phyloP scores from a whole-genome alignment of 1,140 invertebrate species.

The Phocides pigmalion region DNA sequence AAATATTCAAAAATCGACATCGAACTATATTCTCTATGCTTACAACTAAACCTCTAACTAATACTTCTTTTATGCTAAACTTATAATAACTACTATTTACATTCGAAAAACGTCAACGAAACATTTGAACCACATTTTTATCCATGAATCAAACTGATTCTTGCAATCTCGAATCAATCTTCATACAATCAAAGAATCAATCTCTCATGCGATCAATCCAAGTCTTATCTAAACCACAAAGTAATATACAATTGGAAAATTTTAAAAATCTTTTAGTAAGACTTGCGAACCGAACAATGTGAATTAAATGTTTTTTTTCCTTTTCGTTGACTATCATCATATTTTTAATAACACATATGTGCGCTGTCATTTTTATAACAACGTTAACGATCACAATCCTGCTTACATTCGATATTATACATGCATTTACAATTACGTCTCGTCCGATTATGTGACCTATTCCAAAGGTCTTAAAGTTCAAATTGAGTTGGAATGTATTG shows the following conservation, averaged over 20 bases:
- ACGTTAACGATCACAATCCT: conserved; percentile 14
- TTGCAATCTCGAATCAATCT: too few species aligned
- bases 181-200: conserved; percentile 12
- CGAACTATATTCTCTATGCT: conserved; percentile 66
- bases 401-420: conserved; percentile 24
- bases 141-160: not conserved
- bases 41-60: conserved; percentile 67
- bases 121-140: conserved; percentile 41
- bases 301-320: not conserved
- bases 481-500: conserved; percentile 43
- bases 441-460: conserved; percentile 34
- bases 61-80: conserved; percentile 65
- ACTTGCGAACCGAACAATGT: not conserved
- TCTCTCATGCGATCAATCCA: not conserved
- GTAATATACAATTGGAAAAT: conserved; percentile 10
- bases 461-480: conserved; percentile 11
- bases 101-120: conserved; percentile 51
- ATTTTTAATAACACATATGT: conserved; percentile 16
- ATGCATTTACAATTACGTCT: conserved; percentile 43
- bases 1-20: conserved; percentile 67
- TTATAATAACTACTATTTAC: conserved; percentile 67
- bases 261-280: not conserved
- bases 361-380: conserved; percentile 15
- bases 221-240: not conserved
- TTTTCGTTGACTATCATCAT: too few species aligned